Base-by-base conservation (phyloP, 2,888 invertebrate species). In the Cepaea hortensis region DNA sequence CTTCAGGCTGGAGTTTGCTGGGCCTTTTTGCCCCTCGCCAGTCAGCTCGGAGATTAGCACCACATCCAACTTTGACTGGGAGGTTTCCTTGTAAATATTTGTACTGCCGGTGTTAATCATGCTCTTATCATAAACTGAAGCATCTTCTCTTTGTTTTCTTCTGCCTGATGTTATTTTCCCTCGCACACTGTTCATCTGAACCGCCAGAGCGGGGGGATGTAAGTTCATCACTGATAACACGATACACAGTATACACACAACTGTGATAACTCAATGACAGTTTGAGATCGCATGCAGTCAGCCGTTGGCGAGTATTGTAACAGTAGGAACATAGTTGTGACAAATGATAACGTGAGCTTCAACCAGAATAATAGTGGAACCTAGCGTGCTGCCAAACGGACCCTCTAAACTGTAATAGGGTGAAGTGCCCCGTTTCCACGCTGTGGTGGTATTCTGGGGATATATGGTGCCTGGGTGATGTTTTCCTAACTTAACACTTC, bases 1-100 rank as follows among this genome's bases (percentile, higher is more conserved):
- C 83, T 62, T 20, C 35, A 83, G 83, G 73, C 68, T 23, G 35
- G 23, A n/a, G 68, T 83, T 73, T 83, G 83, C 62, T 70, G 55
- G 55, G 82, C 68, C 0, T 70, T 72, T 72, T 75, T 20, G 75
- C 18, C 62, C 55, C 62, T 46, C 61, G 18, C 35, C n/a, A 61
- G 83, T 82, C 48, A 72, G 72, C 46, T 65, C 18, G 0, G 5
- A 61, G 83, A 83, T 83, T 83, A 75, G 62, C 75, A 75, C 81
- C 35, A n/a, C 48, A 9, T 0, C 50, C 50, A 46, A 68, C 68
- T 35, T 46, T 18, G 7, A 46, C 81, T 3, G 20, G n/a, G 7
- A 75, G 35, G 75, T 55, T 62, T 65, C 15, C 73, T 61, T 35
- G 73, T 75, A 83, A 75, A 83, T 83, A 84, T 84, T 84, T 65